Evolutionary conservation across 2,888 invertebrate genomes (phyloP), one percentile per base, ranked within the genome.

Genomic region (Tachina fera): DNA sequence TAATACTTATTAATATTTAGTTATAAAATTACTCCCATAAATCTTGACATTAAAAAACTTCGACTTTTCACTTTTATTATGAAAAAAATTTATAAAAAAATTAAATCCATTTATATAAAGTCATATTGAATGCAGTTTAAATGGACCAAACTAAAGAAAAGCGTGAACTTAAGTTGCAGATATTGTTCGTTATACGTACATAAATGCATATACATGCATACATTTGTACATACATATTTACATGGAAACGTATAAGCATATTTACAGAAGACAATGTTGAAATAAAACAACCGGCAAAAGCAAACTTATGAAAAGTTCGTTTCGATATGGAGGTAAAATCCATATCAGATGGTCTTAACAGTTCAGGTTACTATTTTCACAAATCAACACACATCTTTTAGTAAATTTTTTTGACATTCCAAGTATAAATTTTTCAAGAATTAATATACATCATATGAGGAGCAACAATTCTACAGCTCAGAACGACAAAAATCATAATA

Each of bases 1-100:
- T 51, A 2, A 11, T 10, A 13, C 9, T 56, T 45, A 9, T 56
- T n/a, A 11, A 22, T 39, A 22, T 58, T 71, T 31, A 19, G 49
- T 14, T 60, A 60, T 60, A 71, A 65, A 80, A 65, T 72, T 45
- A 16, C 67, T 41, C 14, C 53, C 53, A 74, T 80, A 80, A 80
- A 80, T 80, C 65, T 74, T 51, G 13, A 19, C 9, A 80, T 65
- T 80, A 16, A 58, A 45, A 71, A 43, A 31, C 31, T 45, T 19
- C 13, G 9, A 19, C 51, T 56, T 81, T 68, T 81, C 47, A 39
- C 39, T 82, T 82, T 81, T 51, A 45, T 70, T 76, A 13, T 47
- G 39, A 39, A 60, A 63, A 61, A 67, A 22, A 56, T 51, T 9
- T 16, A 41, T 6, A 39, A 22, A 43, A 61, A 68, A 49, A 31